Evolutionary conservation across 1,140 invertebrate genomes (phyloP), one percentile per base, ranked within the genome.

Genomic region (Drosophila sproati): DNA sequence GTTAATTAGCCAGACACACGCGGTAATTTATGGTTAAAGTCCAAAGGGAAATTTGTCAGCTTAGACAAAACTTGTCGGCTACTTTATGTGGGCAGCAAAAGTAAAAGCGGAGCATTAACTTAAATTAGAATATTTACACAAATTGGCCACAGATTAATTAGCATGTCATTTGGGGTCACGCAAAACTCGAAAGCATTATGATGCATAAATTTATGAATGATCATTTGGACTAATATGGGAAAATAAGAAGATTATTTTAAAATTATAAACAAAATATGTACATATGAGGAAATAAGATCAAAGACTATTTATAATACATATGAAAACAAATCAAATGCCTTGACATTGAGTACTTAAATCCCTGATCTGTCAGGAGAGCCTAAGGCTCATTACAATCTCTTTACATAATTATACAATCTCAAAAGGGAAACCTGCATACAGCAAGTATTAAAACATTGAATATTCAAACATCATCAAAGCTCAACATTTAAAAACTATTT

Each of bases 1-100:
- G 72, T 76, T 78, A 71, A 78, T 78, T 71, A 76, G 60, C 29
- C 35, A 60, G 47, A 70, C 64, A 75, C 64, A 75, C 54, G 48
- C 45, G 47, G n/a, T 8, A 74, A 74, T 78, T 70, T 78, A 78
- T 78, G 72, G 41, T 35, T 29, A 10, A 29, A 41, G 48, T 52
- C 29, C 54, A 57, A 62, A 63, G 64, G 59, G 76, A 78, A 78
- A 78, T 75, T 78, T 54, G 54, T 37, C 8, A 54, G 47, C 47
- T 67, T 61, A 60, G 50, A 52, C 29, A 66, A 32, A 48, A 55
- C 6, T 35, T 34, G 12, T 12, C 62, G 10, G 32, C 32, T 12
- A 35, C 3, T 20, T 35, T 32, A 47, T 39, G 70, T 73, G 55
- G 55, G 70, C 48, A 61, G 64, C 56, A 73, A 73, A 73, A 73